These are phyloP conservation scores for Cyprinodon tularosa DNA, from an alignment of 2,113 vertebrate species.

Conservation along the genomic window DNA sequence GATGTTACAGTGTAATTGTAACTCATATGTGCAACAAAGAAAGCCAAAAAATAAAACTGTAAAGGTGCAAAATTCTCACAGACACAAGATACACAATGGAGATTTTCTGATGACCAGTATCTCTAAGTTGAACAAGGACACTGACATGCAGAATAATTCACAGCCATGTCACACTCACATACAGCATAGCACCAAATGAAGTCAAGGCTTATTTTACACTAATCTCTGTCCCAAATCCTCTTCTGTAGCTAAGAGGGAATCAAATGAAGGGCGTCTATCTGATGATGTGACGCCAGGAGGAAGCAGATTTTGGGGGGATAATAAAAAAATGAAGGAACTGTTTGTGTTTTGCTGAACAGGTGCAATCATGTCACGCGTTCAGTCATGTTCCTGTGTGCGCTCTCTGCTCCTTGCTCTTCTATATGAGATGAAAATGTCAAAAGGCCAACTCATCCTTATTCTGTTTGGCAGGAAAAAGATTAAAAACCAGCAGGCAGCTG, in stretches of 20 bases:
- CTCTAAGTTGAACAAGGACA: conserved; percentile 36
- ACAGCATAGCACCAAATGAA: conserved; percentile 37
- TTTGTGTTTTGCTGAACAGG: conserved; percentile 68
- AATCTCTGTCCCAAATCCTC: conserved; percentile 64
- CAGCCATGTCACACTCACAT: conserved; percentile 7
- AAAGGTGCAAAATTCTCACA: neutral
- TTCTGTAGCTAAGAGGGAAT: conserved; percentile 52
- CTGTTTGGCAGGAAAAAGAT: conserved; percentile 28
- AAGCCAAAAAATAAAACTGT: neutral
- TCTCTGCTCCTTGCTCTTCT: conserved; percentile 28
- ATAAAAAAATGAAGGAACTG: conserved; percentile 18
- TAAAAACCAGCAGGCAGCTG: conserved; percentile 30
- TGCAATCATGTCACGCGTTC: conserved; percentile 70
- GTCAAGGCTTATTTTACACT: conserved; percentile 27
- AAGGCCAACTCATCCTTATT: conserved; percentile 38
- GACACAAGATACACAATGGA: neutral
- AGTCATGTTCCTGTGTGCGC: conserved; percentile 38
- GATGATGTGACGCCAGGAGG: conserved; percentile 10
- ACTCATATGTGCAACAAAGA: neutral
- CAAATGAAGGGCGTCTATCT: conserved; percentile 22
- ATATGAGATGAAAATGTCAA: conserved; percentile 60
- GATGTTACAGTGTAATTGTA: neutral
- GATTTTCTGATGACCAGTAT: conserved; percentile 11
- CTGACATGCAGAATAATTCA: conserved; percentile 50
- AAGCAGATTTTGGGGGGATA: conserved; percentile 11